Conservation (phyloP, 2,113 vertebrate genomes). For the Cairina moschata region DNA sequence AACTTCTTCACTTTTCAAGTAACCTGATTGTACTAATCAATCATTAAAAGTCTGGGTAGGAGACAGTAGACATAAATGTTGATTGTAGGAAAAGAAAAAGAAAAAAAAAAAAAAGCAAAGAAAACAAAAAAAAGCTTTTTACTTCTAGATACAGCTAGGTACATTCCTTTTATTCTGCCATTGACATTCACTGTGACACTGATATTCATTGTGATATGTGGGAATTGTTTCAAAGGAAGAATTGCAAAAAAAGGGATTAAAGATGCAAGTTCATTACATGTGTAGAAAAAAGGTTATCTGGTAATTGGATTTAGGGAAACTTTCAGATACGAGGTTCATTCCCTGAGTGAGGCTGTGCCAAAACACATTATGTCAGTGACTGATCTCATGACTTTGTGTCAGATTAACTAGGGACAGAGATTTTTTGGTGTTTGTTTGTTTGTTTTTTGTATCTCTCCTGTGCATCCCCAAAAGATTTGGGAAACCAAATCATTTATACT, state of each 20-base stretch:
- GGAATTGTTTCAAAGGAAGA: neutral
- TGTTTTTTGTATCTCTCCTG: neutral
- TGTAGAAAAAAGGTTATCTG: neutral
- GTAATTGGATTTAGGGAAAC: neutral
- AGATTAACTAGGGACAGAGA: neutral
- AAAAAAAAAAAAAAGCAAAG: neutral
- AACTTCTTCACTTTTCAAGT: neutral
- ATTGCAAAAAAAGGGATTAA: neutral
- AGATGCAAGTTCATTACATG: neutral
- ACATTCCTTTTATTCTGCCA: neutral
- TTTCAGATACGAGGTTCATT: neutral
- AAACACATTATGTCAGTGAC: neutral
- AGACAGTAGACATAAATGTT: neutral
- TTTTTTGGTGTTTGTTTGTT: neutral
- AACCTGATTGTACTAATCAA: conserved; percentile 18
- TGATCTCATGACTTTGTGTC: neutral
- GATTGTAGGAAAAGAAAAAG: neutral
- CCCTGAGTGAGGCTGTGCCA: neutral
- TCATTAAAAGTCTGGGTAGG: neutral
- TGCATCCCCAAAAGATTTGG: neutral
- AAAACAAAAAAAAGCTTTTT: neutral
- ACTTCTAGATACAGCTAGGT: neutral
- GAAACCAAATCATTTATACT: neutral
- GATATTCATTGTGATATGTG: neutral
- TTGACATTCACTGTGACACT: neutral